Percentiles rank a stretch among this genome's conserved stretches.
Conservation (phyloP, 2,113 vertebrate species). For the Dermatemys mawii region DNA sequence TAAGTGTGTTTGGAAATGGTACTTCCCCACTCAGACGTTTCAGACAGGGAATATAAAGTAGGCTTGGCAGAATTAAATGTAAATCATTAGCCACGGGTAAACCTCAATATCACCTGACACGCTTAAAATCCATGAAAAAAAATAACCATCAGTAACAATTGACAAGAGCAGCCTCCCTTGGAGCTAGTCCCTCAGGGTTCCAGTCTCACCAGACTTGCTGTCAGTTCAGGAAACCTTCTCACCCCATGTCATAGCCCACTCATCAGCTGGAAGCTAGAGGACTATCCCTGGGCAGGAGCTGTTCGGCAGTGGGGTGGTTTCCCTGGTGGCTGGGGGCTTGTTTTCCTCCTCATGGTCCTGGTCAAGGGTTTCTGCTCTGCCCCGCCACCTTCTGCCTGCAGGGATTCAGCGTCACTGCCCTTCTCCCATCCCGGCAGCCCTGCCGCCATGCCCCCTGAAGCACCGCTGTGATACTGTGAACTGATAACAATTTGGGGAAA, state of each 20-base stretch:
- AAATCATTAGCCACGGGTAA: not conserved
- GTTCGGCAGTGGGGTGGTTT: not conserved
- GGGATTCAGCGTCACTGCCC: not conserved
- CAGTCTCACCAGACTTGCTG: not conserved
- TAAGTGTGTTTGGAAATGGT: not conserved
- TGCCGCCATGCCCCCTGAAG: not conserved
- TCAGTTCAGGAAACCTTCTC: not conserved
- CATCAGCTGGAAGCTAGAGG: not conserved
- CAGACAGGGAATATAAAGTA: not conserved
- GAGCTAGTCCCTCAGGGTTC: not conserved
- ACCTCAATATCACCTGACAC: not conserved
- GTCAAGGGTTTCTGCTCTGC: not conserved
- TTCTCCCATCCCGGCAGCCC: too few species aligned
- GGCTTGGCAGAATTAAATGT: not conserved
- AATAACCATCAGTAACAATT: not conserved
- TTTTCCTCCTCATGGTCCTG: not conserved
- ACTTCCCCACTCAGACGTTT: not conserved
- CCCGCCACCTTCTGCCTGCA: not conserved
- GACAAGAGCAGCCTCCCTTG: not conserved
- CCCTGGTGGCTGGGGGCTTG: not conserved
- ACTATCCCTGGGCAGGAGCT: not conserved
- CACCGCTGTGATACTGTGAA: not conserved
- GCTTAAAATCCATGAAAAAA: not conserved
- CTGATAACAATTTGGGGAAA: not conserved
- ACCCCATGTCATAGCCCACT: not conserved